Evolutionary conservation across 2,888 invertebrate species (phyloP).

Genomic region (Tanypteryx hageni): DNA sequence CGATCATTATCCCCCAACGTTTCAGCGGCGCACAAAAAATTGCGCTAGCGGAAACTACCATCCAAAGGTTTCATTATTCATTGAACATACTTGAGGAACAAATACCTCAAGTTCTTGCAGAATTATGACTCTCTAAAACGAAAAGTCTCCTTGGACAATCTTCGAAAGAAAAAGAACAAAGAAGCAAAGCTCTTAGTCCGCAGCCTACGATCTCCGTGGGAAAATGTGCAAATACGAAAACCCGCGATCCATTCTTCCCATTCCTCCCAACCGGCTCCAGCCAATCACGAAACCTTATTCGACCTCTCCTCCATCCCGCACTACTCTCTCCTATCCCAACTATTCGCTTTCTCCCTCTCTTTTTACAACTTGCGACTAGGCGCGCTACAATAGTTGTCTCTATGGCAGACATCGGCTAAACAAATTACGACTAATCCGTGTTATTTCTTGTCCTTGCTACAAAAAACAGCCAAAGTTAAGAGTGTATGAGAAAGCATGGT

Average conservation of each 20-base stretch:
- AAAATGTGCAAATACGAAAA: slow-evolving; percentile 25
- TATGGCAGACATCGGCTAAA: too few relatives aligned
- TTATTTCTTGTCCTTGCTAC: too few relatives aligned
- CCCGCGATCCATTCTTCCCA: not conserved
- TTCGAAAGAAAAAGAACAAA: slow-evolving; percentile 11
- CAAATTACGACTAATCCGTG: too few relatives aligned
- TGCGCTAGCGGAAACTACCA: not conserved
- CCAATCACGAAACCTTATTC: not conserved
- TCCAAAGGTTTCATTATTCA: not conserved
- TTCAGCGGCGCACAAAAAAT: not conserved
- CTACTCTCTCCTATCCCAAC: not conserved
- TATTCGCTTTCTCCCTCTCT: too few relatives aligned
- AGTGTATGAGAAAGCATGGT: too few relatives aligned
- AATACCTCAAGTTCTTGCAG: not conserved
- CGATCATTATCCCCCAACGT: not conserved
- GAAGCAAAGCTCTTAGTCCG: slow-evolving; percentile 47
- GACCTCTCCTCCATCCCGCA: not conserved
- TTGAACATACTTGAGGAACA: not conserved
- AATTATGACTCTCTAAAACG: slow-evolving; percentile 21
- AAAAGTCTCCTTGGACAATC: slow-evolving; percentile 56
- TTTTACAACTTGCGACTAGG: too few relatives aligned
- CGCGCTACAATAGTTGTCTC: too few relatives aligned
- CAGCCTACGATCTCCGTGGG: slow-evolving; percentile 55
- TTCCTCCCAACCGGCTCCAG: not conserved
- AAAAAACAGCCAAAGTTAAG: too few relatives aligned